Conservation (phyloP, 1,140 invertebrate genomes). For the Drosophila prosaltans region DNA sequence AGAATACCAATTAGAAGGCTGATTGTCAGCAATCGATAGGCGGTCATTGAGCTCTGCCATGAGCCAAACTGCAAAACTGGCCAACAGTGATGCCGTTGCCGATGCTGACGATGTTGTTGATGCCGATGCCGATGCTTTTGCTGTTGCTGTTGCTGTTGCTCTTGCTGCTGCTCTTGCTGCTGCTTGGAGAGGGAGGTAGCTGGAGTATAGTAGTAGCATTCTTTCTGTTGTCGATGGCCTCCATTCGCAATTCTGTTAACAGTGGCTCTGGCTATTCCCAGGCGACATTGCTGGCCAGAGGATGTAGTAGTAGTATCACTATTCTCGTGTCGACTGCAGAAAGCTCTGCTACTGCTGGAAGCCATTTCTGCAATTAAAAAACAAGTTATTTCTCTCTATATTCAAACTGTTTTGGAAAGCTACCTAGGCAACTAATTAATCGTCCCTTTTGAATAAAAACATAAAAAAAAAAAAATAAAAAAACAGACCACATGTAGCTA, state of each 20-base stretch:
- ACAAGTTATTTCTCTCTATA: conserved; percentile 9
- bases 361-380: conserved; percentile 69
- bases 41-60: conserved; percentile 75
- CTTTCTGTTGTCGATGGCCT: conserved; percentile 55
- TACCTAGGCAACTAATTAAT: neutral
- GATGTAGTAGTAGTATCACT: conserved; percentile 32
- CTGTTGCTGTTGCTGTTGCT: conserved; percentile 14
- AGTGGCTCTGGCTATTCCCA: conserved; percentile 50
- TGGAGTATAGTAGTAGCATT: conserved; percentile 71
- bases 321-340: conserved; percentile 52
- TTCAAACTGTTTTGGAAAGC: conserved; percentile 10
- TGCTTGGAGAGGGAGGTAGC: conserved; percentile 52
- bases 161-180: conserved; percentile 19
- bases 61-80: conserved; percentile 56
- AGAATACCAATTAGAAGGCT: conserved; percentile 79
- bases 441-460: neutral
- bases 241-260: conserved; percentile 22
- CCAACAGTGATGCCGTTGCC: conserved; percentile 28
- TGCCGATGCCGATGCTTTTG: conserved; percentile 34
- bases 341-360: conserved; percentile 69
- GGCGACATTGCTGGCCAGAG: conserved; percentile 60
- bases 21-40: conserved; percentile 80
- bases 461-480: neutral
- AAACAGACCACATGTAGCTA: neutral
- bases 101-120: conserved; percentile 4